A percentile compares a stretch with the other conserved stretches of the same genome.
Evolutionary conservation across 2,113 vertebrate genomes (phyloP).

Genomic region (Dasyprocta punctata): DNA sequence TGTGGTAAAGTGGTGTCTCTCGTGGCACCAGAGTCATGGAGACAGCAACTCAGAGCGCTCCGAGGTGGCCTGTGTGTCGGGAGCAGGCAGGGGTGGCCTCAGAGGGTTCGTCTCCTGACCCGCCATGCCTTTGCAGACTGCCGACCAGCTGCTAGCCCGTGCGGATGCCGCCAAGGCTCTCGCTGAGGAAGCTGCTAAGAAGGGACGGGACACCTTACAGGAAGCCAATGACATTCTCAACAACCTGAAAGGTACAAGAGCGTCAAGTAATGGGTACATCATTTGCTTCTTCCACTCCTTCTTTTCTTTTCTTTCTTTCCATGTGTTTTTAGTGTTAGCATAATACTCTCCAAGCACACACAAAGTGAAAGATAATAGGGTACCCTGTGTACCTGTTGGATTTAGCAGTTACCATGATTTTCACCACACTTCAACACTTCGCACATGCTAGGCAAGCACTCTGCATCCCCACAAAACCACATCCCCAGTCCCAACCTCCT

Average conservation of each 20-base stretch:
- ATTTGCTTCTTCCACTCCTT: not conserved
- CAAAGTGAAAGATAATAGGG: not conserved
- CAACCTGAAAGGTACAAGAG: constrained; percentile 92
- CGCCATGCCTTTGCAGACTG: constrained; percentile 88
- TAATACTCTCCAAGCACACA: not conserved
- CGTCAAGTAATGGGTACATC: accelerated
- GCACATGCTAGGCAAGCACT: not conserved
- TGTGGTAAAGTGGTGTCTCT: not conserved
- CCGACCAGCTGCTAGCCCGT: constrained; percentile 96
- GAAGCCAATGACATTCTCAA: constrained; percentile 95
- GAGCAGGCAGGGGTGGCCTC: accelerated
- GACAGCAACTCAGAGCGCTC: accelerated
- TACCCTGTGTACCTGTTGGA: not conserved
- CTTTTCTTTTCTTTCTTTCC: no score
- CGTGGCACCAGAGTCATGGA: accelerated
- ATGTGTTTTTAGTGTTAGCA: not conserved
- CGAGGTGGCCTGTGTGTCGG: not conserved
- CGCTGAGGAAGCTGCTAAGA: constrained; percentile 95
- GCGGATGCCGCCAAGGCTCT: constrained; percentile 96
- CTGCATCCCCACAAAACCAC: not conserved
- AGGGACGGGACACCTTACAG: constrained; percentile 91
- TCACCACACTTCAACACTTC: not conserved
- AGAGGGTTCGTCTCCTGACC: not conserved
- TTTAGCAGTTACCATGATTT: not conserved
- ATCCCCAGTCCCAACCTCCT: not conserved